Percentiles rank a stretch among this genome's conserved stretches.
These are phyloP conservation scores for Drosophila grimshawi DNA, from an alignment of 1,140 invertebrate genomes.

Conservation along the genomic window DNA sequence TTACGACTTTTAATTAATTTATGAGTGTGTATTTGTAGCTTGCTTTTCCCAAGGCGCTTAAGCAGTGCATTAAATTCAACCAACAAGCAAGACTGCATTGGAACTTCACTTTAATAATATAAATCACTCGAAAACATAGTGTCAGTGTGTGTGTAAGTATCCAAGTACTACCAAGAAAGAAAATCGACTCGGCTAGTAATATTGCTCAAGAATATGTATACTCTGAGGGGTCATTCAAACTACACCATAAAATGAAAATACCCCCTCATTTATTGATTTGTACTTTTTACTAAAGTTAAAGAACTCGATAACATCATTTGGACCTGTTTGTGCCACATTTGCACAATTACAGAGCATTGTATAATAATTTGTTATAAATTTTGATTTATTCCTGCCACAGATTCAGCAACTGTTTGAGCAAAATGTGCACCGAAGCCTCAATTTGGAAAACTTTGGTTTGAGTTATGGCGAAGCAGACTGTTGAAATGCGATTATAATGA, in stretches of 20 bases:
- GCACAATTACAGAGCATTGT: not conserved
- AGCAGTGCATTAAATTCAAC: slow-evolving; percentile 52
- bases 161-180: no score
- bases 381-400: slow-evolving; percentile 37
- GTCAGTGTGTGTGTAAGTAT: no score
- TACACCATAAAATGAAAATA: no score
- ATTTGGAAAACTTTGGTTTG: slow-evolving; percentile 19
- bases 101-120: slow-evolving; percentile 28
- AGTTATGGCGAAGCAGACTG: slow-evolving; percentile 9
- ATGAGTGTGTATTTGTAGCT: slow-evolving; percentile 36
- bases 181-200: not conserved
- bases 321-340: slow-evolving; percentile 4
- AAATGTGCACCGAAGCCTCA: slow-evolving; percentile 15
- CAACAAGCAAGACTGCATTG: slow-evolving; percentile 2
- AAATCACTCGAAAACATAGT: no score
- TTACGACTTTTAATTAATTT: slow-evolving; percentile 82
- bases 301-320: no score
- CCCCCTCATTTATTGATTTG: not conserved
- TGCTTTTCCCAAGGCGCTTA: slow-evolving; percentile 45
- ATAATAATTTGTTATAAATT: slow-evolving; percentile 24
- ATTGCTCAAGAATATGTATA: no score
- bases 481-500: slow-evolving; percentile 23
- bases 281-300: not conserved
- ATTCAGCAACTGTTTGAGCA: slow-evolving; percentile 29
- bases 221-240: no score